phyloP scores from a whole-genome alignment of 92 coral and sea anemone genomes.

The Porites cylindrica region DNA sequence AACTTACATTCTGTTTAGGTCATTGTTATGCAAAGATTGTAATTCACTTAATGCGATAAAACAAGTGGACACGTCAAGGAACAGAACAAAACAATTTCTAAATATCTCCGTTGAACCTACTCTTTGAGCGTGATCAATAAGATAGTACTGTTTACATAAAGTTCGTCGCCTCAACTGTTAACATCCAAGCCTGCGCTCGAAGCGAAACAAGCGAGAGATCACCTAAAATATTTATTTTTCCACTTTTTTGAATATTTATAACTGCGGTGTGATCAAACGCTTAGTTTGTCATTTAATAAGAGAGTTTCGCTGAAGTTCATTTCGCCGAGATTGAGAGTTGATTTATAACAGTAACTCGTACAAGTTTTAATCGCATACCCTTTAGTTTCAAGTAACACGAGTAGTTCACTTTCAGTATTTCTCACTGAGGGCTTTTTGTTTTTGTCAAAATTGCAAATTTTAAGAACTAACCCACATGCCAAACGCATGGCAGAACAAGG shows the following conservation, averaged over 20 bases:
- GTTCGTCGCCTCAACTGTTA: constrained; percentile 30
- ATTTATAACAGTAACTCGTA: background rate
- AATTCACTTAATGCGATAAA: constrained; percentile 99
- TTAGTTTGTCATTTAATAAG: constrained; percentile 36
- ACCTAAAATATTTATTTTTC: constrained; percentile 72
- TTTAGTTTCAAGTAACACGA: constrained; percentile 11
- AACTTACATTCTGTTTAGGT: constrained; percentile 88
- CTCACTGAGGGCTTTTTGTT: background rate
- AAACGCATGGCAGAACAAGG: constrained; percentile 66
- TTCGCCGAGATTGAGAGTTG: constrained; percentile 10
- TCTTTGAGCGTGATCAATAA: constrained; percentile 56
- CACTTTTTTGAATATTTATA: constrained; percentile 81
- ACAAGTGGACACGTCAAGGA: constrained; percentile 96
- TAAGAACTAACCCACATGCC: constrained; percentile 55
- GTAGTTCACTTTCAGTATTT: constrained; percentile 8
- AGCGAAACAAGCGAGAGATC: constrained; percentile 49
- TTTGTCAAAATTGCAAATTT: constrained; percentile 36
- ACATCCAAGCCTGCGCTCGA: constrained; percentile 47
- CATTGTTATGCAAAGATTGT: constrained; percentile 99
- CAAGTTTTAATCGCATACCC: background rate
- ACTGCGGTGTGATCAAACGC: constrained; percentile 74
- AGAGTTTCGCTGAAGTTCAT: constrained; percentile 41
- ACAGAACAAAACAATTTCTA: constrained; percentile 95
- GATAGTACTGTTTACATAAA: constrained; percentile 84
- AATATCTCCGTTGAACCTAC: constrained; percentile 80